Conservation (phyloP, 1,140 invertebrate genomes). For the Drosophila guanche region DNA sequence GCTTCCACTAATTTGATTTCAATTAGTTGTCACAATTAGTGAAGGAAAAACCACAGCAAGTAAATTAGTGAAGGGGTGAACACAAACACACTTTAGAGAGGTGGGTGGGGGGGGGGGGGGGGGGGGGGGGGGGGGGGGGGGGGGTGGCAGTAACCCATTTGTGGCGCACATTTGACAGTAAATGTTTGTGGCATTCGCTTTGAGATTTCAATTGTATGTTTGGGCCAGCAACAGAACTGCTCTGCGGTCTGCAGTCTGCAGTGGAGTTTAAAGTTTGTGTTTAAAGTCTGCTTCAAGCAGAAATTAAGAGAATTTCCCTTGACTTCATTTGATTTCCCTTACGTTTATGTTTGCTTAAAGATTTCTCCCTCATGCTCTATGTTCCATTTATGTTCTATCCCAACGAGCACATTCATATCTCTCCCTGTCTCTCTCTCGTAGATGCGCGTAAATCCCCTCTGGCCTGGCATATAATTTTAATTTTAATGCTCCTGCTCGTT, state of each 20-base stretch:
- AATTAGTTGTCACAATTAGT: constrained; percentile 77
- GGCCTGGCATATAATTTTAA: neutral
- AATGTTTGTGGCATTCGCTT: constrained; percentile 40
- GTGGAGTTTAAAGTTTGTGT: too few relatives aligned
- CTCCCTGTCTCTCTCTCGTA: too few relatives aligned
- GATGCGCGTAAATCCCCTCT: neutral
- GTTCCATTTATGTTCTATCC: neutral
- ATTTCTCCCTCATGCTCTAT: constrained; percentile 1
- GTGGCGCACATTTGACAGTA: constrained; percentile 11
- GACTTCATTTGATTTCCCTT: neutral
- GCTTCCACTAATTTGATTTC: constrained; percentile 73
- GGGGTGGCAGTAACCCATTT: constrained; percentile 4
- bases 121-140: neutral
- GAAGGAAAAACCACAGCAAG: constrained; percentile 65
- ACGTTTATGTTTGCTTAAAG: neutral
- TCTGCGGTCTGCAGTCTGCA: constrained; percentile 18
- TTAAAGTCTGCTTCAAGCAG: too few relatives aligned
- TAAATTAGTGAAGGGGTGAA: constrained; percentile 55
- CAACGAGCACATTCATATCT: too few relatives aligned
- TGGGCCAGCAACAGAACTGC: constrained; percentile 9
- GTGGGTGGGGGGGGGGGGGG: neutral
- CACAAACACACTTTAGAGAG: too few relatives aligned
- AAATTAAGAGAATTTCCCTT: neutral
- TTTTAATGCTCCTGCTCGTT: constrained; percentile 3
- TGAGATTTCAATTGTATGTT: constrained; percentile 34